These are phyloP conservation scores for Neelides folsomi DNA, from an alignment of 2,888 invertebrate species.

Conservation along the genomic window DNA sequence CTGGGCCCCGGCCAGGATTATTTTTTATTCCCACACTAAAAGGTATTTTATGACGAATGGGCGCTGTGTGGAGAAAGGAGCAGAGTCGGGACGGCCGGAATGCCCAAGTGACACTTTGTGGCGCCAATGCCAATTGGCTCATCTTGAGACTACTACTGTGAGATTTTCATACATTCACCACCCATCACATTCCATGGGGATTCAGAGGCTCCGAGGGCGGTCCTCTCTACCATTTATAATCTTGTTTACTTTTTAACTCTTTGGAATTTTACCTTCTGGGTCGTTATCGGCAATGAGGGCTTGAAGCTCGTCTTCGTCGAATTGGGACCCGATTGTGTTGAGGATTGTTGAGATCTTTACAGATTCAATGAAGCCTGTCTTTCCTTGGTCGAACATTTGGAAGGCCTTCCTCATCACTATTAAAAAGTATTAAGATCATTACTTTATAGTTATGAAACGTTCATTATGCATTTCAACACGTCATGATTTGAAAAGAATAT, in stretches of 20 bases:
- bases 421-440: no score
- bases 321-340: constrained; percentile 88
- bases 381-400: constrained; percentile 91
- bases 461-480: no score
- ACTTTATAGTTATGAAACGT: no score
- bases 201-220: no score
- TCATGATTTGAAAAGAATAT: no score
- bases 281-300: constrained; percentile 81
- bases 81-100: constrained; percentile 11
- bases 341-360: constrained; percentile 80
- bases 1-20: no score
- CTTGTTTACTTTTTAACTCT: no score
- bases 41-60: constrained; percentile 18
- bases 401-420: constrained; percentile 89
- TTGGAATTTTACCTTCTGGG: constrained; percentile 52
- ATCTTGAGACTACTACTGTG: neutral
- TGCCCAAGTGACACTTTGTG: constrained; percentile 18
- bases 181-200: no score
- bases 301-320: constrained; percentile 80
- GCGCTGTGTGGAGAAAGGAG: constrained; percentile 10
- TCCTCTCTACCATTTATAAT: no score
- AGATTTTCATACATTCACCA: no score
- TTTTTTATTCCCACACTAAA: constrained; percentile 1
- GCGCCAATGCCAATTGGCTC: constrained; percentile 13
- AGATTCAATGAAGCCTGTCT: constrained; percentile 81